Conservation (phyloP, 2,797 vertebrate genomes). For the Pseudochaenichthys georgianus region DNA sequence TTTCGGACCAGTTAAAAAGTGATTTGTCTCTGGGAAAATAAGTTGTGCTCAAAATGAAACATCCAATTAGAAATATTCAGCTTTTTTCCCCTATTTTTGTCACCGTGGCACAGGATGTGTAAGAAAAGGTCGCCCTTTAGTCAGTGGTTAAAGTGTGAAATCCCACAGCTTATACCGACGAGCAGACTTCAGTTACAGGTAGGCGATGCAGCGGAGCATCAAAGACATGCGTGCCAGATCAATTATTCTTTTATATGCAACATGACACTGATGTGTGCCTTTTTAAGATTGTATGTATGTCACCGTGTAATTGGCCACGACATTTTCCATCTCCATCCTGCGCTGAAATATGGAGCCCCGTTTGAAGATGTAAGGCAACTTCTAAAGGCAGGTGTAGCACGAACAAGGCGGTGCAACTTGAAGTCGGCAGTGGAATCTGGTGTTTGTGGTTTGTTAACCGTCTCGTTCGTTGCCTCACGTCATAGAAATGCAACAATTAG, state of each 20-base stretch:
- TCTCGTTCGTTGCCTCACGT: not conserved
- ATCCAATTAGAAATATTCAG: constrained; percentile 75
- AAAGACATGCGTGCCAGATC: constrained; percentile 59
- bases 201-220: constrained; percentile 65
- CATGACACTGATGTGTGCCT: constrained; percentile 58
- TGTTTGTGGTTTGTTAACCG: constrained; percentile 2
- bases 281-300: constrained; percentile 57
- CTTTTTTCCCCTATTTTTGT: constrained; percentile 71
- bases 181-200: constrained; percentile 73
- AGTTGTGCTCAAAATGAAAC: constrained; percentile 48
- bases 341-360: not conserved
- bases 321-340: constrained; percentile 30
- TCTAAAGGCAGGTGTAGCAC: constrained; percentile 6
- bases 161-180: constrained; percentile 62
- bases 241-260: constrained; percentile 64
- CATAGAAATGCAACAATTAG: not conserved
- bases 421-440: not conserved
- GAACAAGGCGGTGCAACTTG: not conserved
- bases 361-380: constrained; percentile 11
- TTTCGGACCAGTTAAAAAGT: constrained; percentile 60
- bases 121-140: constrained; percentile 77
- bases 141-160: constrained; percentile 76
- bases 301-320: constrained; percentile 42
- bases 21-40: constrained; percentile 47
- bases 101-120: constrained; percentile 64